These are phyloP conservation scores for Neodiprion fabricii DNA, from an alignment of 1,140 invertebrate species.

Conservation along the genomic window DNA sequence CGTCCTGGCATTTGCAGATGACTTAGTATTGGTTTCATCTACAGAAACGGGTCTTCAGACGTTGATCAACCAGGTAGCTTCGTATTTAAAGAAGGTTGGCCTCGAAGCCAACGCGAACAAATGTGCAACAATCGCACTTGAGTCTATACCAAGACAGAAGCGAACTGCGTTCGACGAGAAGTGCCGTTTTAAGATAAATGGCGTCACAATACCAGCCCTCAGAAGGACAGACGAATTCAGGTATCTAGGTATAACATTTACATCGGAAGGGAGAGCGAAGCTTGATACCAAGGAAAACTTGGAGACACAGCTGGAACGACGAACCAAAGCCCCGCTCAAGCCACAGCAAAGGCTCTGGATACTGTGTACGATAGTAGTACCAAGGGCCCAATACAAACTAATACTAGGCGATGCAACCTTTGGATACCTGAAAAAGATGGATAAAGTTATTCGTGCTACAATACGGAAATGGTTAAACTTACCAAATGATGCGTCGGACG, in stretches of 20 bases:
- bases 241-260: slow-evolving; percentile 6
- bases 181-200: slow-evolving; percentile 1
- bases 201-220: background rate
- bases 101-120: background rate
- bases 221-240: background rate
- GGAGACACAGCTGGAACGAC: background rate
- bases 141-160: slow-evolving; percentile 1
- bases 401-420: background rate
- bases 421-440: background rate
- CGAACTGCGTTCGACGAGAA: background rate
- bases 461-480: slow-evolving; percentile 25
- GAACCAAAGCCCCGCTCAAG: slow-evolving; percentile 27
- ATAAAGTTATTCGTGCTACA: slow-evolving; percentile 4
- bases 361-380: slow-evolving; percentile 17
- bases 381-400: slow-evolving; percentile 22
- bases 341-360: slow-evolving; percentile 12
- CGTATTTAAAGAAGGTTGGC: slow-evolving; percentile 14
- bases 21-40: slow-evolving; percentile 32
- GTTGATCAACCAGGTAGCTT: background rate
- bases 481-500: slow-evolving; percentile 26
- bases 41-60: slow-evolving; percentile 26
- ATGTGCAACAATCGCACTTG: slow-evolving; percentile 18
- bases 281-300: background rate
- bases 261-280: slow-evolving; percentile 11
- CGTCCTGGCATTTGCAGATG: slow-evolving; percentile 31